These are phyloP conservation scores for Eupithecia vulgata DNA, from an alignment of 2,888 invertebrate species.

Conservation along the genomic window DNA sequence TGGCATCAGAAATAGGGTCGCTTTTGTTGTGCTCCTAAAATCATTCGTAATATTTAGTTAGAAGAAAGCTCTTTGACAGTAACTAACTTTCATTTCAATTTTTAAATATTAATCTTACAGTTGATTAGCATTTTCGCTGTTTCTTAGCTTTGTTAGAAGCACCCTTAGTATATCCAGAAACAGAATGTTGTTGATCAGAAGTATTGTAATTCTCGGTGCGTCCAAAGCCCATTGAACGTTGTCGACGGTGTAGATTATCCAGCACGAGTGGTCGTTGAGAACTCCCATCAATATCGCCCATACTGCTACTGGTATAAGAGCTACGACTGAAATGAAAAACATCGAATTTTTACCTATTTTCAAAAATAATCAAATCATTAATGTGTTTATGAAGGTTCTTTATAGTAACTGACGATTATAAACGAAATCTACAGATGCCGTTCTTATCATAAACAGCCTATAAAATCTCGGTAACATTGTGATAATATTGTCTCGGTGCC, in stretches of 20 bases:
- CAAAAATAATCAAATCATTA: not conserved
- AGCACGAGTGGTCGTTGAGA: constrained; percentile 83
- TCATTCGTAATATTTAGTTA: not conserved
- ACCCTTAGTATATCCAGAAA: constrained; percentile 87
- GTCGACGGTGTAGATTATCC: constrained; percentile 83
- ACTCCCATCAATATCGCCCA: constrained; percentile 83
- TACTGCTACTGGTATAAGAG: constrained; percentile 78
- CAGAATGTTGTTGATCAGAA: constrained; percentile 84
- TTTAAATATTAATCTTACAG: constrained; percentile 53
- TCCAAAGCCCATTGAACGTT: constrained; percentile 86
- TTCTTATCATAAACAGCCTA: not conserved
- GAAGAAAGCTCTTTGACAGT: not conserved
- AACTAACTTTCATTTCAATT: not conserved
- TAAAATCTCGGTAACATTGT: no score
- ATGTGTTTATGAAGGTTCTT: not conserved
- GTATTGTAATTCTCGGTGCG: constrained; percentile 83
- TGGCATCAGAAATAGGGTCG: constrained; percentile 87
- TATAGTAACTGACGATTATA: not conserved
- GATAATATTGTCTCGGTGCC: no score
- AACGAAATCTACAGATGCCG: not conserved
- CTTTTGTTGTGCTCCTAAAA: constrained; percentile 85
- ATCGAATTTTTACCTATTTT: not conserved
- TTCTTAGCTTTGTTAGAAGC: constrained; percentile 85
- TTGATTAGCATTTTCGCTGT: constrained; percentile 78
- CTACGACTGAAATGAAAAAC: constrained; percentile 61